Conservation (phyloP, 2,113 vertebrate genomes). For the Pao palembangensis region DNA sequence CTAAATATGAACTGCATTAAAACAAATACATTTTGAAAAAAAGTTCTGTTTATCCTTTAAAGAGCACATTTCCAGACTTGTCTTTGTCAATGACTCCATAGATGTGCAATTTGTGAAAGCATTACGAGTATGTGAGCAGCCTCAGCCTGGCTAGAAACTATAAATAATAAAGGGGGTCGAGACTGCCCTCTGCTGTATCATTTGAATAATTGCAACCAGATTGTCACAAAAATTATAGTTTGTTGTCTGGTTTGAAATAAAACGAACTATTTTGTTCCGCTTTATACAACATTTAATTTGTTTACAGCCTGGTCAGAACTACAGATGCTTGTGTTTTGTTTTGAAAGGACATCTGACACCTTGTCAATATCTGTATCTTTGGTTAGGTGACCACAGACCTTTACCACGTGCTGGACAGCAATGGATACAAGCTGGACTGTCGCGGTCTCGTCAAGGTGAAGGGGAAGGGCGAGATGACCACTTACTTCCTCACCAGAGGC, state of each 20-base stretch:
- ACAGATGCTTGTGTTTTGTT: slow-evolving; percentile 7
- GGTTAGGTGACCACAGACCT: slow-evolving; percentile 92
- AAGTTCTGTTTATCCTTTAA: too few species aligned
- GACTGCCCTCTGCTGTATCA: slow-evolving; percentile 61
- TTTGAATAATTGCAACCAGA: slow-evolving; percentile 28
- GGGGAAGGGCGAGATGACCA: slow-evolving; percentile 97
- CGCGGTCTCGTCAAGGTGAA: slow-evolving; percentile 94
- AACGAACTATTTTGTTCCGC: too few species aligned
- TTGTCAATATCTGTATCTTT: slow-evolving; percentile 47
- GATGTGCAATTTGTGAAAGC: too few species aligned
- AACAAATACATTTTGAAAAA: too few species aligned
- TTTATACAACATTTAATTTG: neutral
- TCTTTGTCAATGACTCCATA: too few species aligned
- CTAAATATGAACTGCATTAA: neutral
- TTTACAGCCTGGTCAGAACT: neutral
- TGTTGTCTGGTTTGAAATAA: neutral
- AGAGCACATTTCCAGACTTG: too few species aligned
- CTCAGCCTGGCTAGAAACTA: neutral
- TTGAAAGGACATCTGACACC: slow-evolving; percentile 16
- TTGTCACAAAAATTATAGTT: neutral
- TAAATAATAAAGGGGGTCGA: neutral
- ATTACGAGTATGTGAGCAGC: neutral
- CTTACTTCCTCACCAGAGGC: slow-evolving; percentile 94
- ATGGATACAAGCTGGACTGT: slow-evolving; percentile 90
- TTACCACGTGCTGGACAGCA: slow-evolving; percentile 88